Base-by-base conservation (phyloP, 1,140 invertebrate species). In the Habropoda laboriosa region DNA sequence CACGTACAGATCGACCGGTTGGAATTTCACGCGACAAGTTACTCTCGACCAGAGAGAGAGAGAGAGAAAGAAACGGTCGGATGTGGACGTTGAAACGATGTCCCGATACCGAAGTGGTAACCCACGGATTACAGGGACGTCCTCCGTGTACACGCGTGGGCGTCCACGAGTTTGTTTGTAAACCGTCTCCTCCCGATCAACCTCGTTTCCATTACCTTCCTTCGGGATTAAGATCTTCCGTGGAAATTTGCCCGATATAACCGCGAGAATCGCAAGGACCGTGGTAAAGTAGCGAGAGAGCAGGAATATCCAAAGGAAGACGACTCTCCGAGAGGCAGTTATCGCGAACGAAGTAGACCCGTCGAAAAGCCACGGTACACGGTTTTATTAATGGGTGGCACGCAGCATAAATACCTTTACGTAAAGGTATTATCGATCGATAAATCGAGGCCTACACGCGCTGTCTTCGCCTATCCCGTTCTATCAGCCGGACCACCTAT, bases 381-480 rank as follows among this genome's bases (percentile, higher is more conserved):
- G 83, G 73, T 86, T 89, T 81, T 90, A 90, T 91, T 90, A 89
- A 90, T 90, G 88, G 86, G 77, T 42, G 77, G 63, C 55, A 64
- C 83, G 76, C 80, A 49, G 67, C 86, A 90, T 89, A 91, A 89
- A 91, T 87, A 91, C 87, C n/a, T 90, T 92, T 91, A 90, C 89
- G 82, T 89, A 90, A 91, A 84, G 85, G 86, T 89, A 90, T 89
- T 88, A 90, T 90, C 90, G 87, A 84, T 86, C 85, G 87, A 91
- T 91, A 91, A 91, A 90, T 91, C 90, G 84, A 78, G 75, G 70
- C 86, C 86, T 88, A 87, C 86, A 81, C 84, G 68, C 71, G 18
- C 45, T 81, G 82, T 87, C 80, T 70, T 67, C 74, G 71, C 70
- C 81, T 75, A 82, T 84, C 85, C 77, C 63, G 40, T 85, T 85